Base-by-base conservation (phyloP, 1,140 invertebrate genomes). In the Tetramorium alpestre region DNA sequence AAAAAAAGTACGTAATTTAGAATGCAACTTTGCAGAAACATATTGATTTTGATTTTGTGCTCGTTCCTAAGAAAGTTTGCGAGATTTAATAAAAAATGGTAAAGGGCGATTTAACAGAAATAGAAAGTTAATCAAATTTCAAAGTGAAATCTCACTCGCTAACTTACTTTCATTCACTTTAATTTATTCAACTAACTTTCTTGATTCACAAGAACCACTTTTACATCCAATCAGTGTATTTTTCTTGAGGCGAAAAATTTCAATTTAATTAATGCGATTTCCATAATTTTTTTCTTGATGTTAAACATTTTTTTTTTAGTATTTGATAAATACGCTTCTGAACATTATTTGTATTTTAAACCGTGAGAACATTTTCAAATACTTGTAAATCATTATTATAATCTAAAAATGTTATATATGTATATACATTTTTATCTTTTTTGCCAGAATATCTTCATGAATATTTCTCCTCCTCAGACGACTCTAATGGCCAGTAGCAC, bases 51-150 rank as follows among this genome's bases (percentile, higher is more conserved):
- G 16, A 76, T 77, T 77, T 28, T 11, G 25, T 47, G 22, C 5
- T 18, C 41, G 8, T 33, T 6, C 25, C 18, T n/a, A 13, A n/a
- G 56, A 7, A 77, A 60, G 22, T 44, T 60, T 16, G 41, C 8
- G 16, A 47, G 60, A 60, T 62, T 44, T 62, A 47, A 77, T 77
- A 60, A 49, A 60, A 7, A 25, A 60, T 60, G 38, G 22, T 62
- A 44, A 33, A 62, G n/a, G 7, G 18, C 38, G 41, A 62, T 77
- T 60, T 62, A 77, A 77, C 18, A 47, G 73, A 77, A 62, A 77
- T 47, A 60, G 38, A 77, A 77, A 77, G 56, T 76, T 77, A 77
- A 76, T 77, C 73, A 22, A 77, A 77, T 77, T 77, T 77, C 41
- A 62, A 77, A 77, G 73, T 62, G 56, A 77, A 77, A 77, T 77